phyloP scores from a whole-genome alignment of 2,113 vertebrate species.

The Nettapus auritus region DNA sequence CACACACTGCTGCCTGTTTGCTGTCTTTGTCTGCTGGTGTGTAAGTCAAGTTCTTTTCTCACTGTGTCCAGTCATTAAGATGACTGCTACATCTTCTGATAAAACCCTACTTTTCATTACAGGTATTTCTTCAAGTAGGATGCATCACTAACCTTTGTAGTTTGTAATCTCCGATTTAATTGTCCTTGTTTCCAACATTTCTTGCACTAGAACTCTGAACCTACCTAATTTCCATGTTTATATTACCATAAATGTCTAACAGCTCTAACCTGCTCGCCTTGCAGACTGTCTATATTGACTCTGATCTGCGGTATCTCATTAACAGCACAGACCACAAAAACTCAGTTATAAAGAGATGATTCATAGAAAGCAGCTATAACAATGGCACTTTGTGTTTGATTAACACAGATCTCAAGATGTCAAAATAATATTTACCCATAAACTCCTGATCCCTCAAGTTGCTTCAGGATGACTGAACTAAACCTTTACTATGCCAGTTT shows the following conservation, averaged over 20 bases:
- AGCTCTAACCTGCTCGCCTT: background rate
- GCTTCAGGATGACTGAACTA: background rate
- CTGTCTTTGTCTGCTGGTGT: background rate
- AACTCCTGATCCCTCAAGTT: background rate
- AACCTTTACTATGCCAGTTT: background rate
- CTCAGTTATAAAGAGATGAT: background rate
- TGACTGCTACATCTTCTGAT: background rate
- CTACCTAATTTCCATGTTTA: background rate
- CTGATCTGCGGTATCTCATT: background rate
- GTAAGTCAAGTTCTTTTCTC: background rate
- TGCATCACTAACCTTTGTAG: background rate
- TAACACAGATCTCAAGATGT: background rate
- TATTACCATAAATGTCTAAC: rapidly evolving
- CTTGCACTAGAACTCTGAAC: background rate
- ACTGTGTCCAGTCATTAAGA: background rate
- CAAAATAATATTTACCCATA: background rate
- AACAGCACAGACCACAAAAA: background rate
- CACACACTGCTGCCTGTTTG: background rate
- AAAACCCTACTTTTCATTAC: background rate
- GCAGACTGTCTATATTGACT: background rate
- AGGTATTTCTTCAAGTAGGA: background rate
- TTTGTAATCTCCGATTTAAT: rapidly evolving
- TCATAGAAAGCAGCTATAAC: background rate
- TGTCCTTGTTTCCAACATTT: background rate
- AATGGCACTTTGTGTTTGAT: background rate